A percentile compares a stretch with the other conserved stretches of the same genome.
phyloP scores from a whole-genome alignment of 2,888 invertebrate genomes.

The Thera obeliscata region DNA sequence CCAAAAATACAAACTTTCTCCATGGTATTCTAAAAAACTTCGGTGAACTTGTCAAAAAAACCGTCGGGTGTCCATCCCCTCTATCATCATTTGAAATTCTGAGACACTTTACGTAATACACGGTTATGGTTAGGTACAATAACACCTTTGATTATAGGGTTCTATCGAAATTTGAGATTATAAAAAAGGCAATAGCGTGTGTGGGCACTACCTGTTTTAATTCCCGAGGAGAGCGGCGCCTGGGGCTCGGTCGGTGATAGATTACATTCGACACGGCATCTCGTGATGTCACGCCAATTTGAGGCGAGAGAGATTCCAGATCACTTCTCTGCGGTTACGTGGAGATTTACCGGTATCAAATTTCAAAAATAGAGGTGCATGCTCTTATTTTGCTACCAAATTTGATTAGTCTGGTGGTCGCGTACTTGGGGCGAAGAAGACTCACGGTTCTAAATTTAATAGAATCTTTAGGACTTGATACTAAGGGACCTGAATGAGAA shows the following conservation, averaged over 20 bases:
- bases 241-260: conserved; percentile 76
- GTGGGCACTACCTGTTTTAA: conserved; percentile 77
- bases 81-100: neutral
- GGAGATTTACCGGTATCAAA: conserved; percentile 17
- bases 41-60: neutral
- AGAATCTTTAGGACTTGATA: no score
- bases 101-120: conserved; percentile 49
- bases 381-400: neutral
- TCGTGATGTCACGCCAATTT: conserved; percentile 83
- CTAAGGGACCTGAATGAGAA: no score
- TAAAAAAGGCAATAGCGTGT: conserved; percentile 63
- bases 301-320: conserved; percentile 40
- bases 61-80: neutral
- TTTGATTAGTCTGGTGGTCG: neutral
- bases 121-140: conserved; percentile 53
- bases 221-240: conserved; percentile 72
- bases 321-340: conserved; percentile 23
- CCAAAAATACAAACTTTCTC: neutral
- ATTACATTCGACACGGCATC: conserved; percentile 83
- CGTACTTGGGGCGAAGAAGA: neutral
- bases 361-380: conserved; percentile 4
- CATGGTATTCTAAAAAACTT: conserved; percentile 31
- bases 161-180: conserved; percentile 59
- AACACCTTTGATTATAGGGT: conserved; percentile 60
- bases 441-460: no score